These are phyloP conservation scores for Cyclophora punctaria DNA, from an alignment of 2,888 invertebrate species.

Conservation along the genomic window DNA sequence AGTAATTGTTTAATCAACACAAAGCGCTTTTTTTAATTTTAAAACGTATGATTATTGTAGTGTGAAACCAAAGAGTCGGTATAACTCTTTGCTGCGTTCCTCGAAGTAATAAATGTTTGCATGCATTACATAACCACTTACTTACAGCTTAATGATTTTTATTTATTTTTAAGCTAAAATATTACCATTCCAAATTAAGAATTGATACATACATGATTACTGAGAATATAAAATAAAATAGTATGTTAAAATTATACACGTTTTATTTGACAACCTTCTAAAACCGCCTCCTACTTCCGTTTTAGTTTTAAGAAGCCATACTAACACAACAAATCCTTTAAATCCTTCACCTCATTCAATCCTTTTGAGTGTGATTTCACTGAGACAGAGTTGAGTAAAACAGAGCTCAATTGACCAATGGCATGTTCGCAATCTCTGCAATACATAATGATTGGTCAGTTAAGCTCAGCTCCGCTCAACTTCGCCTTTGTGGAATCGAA, in stretches of 20 bases:
- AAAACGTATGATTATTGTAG: constrained; percentile 9
- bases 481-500: too few relatives aligned
- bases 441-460: too few relatives aligned
- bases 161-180: constrained; percentile 71
- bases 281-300: too few relatives aligned
- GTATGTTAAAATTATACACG: constrained; percentile 41
- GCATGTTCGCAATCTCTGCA: too few relatives aligned
- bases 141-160: constrained; percentile 48
- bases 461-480: too few relatives aligned
- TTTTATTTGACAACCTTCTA: constrained; percentile 8
- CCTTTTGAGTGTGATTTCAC: too few relatives aligned
- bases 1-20: constrained; percentile 24
- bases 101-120: constrained; percentile 40
- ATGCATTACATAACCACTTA: constrained; percentile 35
- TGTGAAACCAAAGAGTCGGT: constrained; percentile 64
- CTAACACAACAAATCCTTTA: too few relatives aligned
- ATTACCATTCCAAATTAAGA: constrained; percentile 74
- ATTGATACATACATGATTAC: constrained; percentile 63
- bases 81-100: constrained; percentile 65
- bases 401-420: too few relatives aligned
- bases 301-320: too few relatives aligned
- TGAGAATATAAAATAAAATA: constrained; percentile 64
- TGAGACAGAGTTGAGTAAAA: too few relatives aligned
- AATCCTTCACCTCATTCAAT: too few relatives aligned
- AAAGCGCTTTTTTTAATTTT: constrained; percentile 30